Evolutionary conservation across 2,113 vertebrate species (phyloP).

Genomic region (Lagopus leucura): DNA sequence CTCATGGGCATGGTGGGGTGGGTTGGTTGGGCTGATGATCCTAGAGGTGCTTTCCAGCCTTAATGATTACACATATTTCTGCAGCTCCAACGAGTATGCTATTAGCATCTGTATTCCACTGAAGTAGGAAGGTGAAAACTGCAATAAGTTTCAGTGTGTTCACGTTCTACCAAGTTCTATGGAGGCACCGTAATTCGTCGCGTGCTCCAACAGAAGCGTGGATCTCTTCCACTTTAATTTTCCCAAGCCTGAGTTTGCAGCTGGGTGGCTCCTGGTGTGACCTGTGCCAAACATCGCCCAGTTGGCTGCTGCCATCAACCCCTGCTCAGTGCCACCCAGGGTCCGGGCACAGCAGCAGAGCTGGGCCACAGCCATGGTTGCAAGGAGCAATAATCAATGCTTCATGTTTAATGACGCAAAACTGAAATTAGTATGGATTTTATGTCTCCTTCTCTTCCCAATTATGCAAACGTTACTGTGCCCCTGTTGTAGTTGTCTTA

Average conservation of each 20-base stretch:
- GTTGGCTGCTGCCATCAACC: slow-evolving; percentile 33
- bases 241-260: slow-evolving; percentile 63
- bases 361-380: slow-evolving; percentile 65
- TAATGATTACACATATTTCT: no score
- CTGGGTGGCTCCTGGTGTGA: slow-evolving; percentile 61
- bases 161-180: slow-evolving; percentile 36
- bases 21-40: no score
- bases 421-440: slow-evolving; percentile 88
- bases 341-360: slow-evolving; percentile 51
- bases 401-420: slow-evolving; percentile 76
- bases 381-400: slow-evolving; percentile 75
- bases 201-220: slow-evolving; percentile 48
- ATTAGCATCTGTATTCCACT: neutral
- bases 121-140: neutral
- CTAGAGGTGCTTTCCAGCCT: no score
- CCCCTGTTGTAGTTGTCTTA: slow-evolving; percentile 51
- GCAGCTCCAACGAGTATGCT: neutral
- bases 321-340: slow-evolving; percentile 23
- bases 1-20: neutral
- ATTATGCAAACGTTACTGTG: slow-evolving; percentile 77
- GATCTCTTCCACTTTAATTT: slow-evolving; percentile 73
- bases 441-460: slow-evolving; percentile 78
- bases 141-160: slow-evolving; percentile 52
- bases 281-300: slow-evolving; percentile 60
- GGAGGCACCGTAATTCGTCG: slow-evolving; percentile 45